Percentiles rank a stretch among this genome's conserved stretches.
phyloP scores from a whole-genome alignment of 2,888 invertebrate genomes.

The Dermolepida albohirtum region DNA sequence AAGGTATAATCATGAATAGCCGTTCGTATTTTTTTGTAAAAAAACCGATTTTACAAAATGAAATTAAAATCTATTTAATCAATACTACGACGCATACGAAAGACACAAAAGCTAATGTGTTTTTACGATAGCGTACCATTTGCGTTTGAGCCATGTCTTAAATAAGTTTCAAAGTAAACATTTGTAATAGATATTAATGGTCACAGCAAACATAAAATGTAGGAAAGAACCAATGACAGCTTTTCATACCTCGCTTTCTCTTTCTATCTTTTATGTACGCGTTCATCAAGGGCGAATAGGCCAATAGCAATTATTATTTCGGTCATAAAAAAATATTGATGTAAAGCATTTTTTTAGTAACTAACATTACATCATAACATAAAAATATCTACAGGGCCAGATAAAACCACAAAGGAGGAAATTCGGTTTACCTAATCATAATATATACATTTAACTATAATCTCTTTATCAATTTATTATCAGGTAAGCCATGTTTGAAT shows the following conservation, averaged over 20 bases:
- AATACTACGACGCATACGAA: too few species aligned
- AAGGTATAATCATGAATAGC: too few species aligned
- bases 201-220: conserved; percentile 27
- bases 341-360: conserved; percentile 5
- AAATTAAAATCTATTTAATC: too few species aligned
- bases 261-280: conserved; percentile 8
- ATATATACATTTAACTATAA: not conserved
- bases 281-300: not conserved
- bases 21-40: too few species aligned
- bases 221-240: conserved; percentile 12
- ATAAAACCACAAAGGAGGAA: conserved; percentile 10
- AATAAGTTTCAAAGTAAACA: conserved; percentile 12
- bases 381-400: conserved; percentile 7
- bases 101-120: too few species aligned
- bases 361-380: conserved; percentile 20
- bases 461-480: conserved; percentile 33
- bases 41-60: too few species aligned
- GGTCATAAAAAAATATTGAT: conserved; percentile 12
- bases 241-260: not conserved
- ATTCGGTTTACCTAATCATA: not conserved
- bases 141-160: too few species aligned
- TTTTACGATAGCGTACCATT: too few species aligned
- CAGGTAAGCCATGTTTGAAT: conserved; percentile 38
- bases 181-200: conserved; percentile 13
- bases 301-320: not conserved